A percentile compares a stretch with the other conserved stretches of the same genome.
Evolutionary conservation across 2,888 invertebrate genomes (phyloP).

Genomic region (Coenonympha arcania): DNA sequence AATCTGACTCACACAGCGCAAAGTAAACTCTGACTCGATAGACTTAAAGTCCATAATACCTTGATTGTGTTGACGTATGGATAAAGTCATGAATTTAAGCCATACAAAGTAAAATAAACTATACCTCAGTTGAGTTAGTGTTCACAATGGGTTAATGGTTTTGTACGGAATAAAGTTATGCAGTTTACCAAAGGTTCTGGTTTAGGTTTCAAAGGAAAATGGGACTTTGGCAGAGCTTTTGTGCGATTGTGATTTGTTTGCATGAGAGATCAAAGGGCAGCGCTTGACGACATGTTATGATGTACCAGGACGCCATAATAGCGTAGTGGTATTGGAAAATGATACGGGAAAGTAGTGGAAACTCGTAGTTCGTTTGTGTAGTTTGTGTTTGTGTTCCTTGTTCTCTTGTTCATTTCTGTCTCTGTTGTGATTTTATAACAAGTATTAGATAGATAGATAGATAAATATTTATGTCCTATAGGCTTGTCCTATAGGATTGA

Average conservation of each 20-base stretch:
- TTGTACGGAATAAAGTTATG: conserved; percentile 42
- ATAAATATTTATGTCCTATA: too few relatives aligned
- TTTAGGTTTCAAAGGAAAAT: conserved; percentile 36
- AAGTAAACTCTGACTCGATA: conserved; percentile 32
- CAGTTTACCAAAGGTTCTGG: conserved; percentile 33
- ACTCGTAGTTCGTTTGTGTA: too few relatives aligned
- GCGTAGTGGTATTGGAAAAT: conserved; percentile 47
- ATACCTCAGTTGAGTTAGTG: not conserved
- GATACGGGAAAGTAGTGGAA: conserved; percentile 53
- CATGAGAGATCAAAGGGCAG: conserved; percentile 55
- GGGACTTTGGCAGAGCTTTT: conserved; percentile 35
- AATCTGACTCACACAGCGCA: conserved; percentile 28
- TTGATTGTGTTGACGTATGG: not conserved
- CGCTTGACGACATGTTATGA: too few relatives aligned
- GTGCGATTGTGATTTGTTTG: conserved; percentile 38
- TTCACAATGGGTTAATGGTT: not conserved
- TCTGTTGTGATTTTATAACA: too few relatives aligned
- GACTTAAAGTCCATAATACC: conserved; percentile 29
- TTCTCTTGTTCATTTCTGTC: too few relatives aligned
- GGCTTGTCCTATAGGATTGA: too few relatives aligned
- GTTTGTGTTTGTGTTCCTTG: too few relatives aligned
- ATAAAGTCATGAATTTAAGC: not conserved
- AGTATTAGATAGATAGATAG: too few relatives aligned
- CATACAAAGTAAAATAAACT: not conserved
- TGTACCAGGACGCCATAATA: conserved; percentile 61